A percentile compares a stretch with the other conserved stretches of the same genome.
These are phyloP conservation scores for Philotrypesis tridentata DNA, from an alignment of 1,140 invertebrate species.

Conservation along the genomic window DNA sequence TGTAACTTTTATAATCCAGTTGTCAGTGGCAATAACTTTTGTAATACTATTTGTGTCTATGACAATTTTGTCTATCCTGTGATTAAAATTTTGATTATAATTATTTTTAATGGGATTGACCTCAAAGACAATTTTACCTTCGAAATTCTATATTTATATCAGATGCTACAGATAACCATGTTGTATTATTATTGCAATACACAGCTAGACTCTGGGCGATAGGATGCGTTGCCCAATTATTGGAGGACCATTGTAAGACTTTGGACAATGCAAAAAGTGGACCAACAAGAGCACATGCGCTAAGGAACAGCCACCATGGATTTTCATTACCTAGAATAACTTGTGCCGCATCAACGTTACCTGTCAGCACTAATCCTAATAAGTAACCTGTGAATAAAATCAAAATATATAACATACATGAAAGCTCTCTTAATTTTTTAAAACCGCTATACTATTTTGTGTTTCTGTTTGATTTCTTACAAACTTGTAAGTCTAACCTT, in stretches of 20 bases:
- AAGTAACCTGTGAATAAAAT: conserved; percentile 75
- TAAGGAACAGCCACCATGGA: conserved; percentile 67
- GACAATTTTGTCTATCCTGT: conserved; percentile 84
- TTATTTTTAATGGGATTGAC: neutral
- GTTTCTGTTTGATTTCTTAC: no score
- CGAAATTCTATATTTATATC: conserved; percentile 87
- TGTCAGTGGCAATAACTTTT: conserved; percentile 86
- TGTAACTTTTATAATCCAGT: conserved; percentile 91
- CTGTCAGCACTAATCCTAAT: conserved; percentile 74
- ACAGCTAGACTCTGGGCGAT: conserved; percentile 79
- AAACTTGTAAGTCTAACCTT: neutral
- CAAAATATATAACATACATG: neutral
- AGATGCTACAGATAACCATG: conserved; percentile 81
- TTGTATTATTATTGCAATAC: conserved; percentile 77
- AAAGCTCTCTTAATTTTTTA: no score
- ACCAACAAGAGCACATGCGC: conserved; percentile 64
- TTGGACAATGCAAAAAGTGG: conserved; percentile 67
- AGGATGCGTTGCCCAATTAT: conserved; percentile 84
- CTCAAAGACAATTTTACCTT: conserved; percentile 71
- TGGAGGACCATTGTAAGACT: conserved; percentile 79
- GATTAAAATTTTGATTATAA: conserved; percentile 48
- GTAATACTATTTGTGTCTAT: conserved; percentile 81
- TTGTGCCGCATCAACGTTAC: conserved; percentile 69
- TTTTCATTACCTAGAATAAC: conserved; percentile 65
- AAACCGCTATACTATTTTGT: no score